Evolutionary conservation across 2,888 invertebrate species (phyloP).

Genomic region (Pollenia labialis): DNA sequence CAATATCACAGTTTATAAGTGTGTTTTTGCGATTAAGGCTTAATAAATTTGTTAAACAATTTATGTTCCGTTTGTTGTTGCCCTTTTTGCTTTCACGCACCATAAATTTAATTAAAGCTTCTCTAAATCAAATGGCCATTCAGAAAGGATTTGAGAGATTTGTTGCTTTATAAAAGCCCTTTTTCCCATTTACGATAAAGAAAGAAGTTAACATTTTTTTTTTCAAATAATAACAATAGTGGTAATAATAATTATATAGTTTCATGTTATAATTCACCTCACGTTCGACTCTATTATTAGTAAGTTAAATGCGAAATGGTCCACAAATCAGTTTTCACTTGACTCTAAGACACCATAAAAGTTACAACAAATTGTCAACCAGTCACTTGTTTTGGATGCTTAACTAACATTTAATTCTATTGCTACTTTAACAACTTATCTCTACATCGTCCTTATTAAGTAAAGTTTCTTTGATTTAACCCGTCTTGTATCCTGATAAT

Average conservation of each 20-base stretch:
- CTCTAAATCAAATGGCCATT: conserved; percentile 55
- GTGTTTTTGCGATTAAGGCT: conserved; percentile 40
- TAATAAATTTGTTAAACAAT: conserved; percentile 49
- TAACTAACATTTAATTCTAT: conserved; percentile 25
- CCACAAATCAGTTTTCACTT: conserved; percentile 68
- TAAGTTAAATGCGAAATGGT: conserved; percentile 65
- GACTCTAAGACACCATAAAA: conserved; percentile 51
- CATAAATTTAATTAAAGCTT: conserved; percentile 63
- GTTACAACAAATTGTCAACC: conserved; percentile 56
- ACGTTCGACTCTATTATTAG: conserved; percentile 67
- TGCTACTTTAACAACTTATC: conserved; percentile 3
- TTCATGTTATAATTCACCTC: conserved; percentile 57
- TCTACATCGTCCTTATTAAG: conserved; percentile 31
- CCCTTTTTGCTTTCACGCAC: conserved; percentile 50
- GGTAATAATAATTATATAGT: conserved; percentile 46
- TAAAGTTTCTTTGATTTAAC: conserved; percentile 40
- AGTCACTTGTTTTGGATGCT: conserved; percentile 49
- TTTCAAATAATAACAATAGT: conserved; percentile 31
- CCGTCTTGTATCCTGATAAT: conserved; percentile 37
- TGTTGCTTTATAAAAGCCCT: conserved; percentile 32
- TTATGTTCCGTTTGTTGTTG: conserved; percentile 38
- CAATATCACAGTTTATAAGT: not conserved
- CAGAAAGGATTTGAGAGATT: conserved; percentile 34
- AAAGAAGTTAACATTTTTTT: conserved; percentile 28
- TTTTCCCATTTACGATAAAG: not conserved